Percentiles rank a stretch among this genome's conserved stretches.
phyloP scores from a whole-genome alignment of 2,888 invertebrate species.

The Cataglyphis livida region DNA sequence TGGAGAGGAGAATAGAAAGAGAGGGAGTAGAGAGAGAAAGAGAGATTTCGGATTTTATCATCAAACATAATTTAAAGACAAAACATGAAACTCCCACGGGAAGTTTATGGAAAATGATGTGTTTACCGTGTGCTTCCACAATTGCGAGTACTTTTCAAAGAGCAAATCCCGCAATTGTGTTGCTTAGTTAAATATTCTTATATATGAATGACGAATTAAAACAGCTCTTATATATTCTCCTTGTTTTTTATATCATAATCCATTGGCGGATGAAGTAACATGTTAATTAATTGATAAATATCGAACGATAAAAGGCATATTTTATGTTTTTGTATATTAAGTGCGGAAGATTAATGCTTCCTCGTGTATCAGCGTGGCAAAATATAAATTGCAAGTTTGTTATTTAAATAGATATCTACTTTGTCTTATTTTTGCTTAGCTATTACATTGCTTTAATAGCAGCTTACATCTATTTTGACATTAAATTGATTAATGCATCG shows the following conservation, averaged over 20 bases:
- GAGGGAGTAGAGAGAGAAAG: no score
- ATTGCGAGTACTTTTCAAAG: not conserved
- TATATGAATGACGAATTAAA: constrained; percentile 15
- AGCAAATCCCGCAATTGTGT: not conserved
- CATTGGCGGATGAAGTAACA: not conserved
- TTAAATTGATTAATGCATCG: not conserved
- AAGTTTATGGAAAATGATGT: not conserved
- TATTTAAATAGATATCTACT: constrained; percentile 24
- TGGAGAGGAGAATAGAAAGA: not conserved
- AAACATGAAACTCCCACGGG: constrained; percentile 2
- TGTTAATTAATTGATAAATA: constrained; percentile 11
- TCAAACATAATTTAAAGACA: constrained; percentile 27
- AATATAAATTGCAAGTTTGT: not conserved
- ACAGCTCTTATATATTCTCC: not conserved
- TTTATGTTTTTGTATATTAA: not conserved
- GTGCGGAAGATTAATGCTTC: not conserved
- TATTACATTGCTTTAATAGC: not conserved
- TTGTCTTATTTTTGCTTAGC: not conserved
- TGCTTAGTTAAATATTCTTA: constrained; percentile 8
- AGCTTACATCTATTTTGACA: not conserved
- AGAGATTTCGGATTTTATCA: not conserved
- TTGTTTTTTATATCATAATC: not conserved
- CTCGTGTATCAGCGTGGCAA: not conserved
- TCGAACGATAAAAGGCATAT: not conserved
- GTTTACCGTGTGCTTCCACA: constrained; percentile 5